phyloP scores from a whole-genome alignment of 1,140 invertebrate genomes.

The Drosophila arawakana region DNA sequence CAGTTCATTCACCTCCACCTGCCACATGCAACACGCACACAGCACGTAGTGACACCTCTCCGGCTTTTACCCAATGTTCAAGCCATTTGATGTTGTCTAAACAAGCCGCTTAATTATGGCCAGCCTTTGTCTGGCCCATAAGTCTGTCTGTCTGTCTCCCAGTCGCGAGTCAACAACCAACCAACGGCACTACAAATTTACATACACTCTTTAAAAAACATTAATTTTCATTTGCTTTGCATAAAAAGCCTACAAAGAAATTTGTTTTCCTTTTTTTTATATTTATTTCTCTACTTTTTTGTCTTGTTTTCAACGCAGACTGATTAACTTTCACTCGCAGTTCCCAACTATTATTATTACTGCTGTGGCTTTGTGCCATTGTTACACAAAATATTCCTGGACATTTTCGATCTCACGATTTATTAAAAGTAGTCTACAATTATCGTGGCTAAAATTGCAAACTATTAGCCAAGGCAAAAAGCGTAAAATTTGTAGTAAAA shows the following conservation, averaged over 20 bases:
- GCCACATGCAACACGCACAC: conserved; percentile 15
- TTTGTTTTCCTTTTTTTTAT: neutral
- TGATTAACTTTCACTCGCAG: conserved; percentile 44
- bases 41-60: conserved; percentile 12
- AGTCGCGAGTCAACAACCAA: conserved; percentile 1
- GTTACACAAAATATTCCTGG: conserved; percentile 28
- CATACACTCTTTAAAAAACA: conserved; percentile 40
- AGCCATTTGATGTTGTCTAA: conserved; percentile 55
- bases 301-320: conserved; percentile 12
- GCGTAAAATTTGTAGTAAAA: no score
- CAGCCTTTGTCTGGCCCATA: conserved; percentile 16
- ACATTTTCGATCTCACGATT: conserved; percentile 27
- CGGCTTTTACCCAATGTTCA: conserved; percentile 46
- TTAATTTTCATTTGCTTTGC: conserved; percentile 49
- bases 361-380: conserved; percentile 13
- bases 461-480: neutral
- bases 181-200: conserved; percentile 34
- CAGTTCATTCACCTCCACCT: conserved; percentile 29
- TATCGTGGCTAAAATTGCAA: conserved; percentile 3
- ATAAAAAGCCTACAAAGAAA: conserved; percentile 40
- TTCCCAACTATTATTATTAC: conserved; percentile 42
- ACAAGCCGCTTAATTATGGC: conserved; percentile 56
- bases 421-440: conserved; percentile 13
- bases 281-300: neutral
- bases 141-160: neutral